Percentiles rank a stretch among this genome's conserved stretches.
These are phyloP conservation scores for Prorops nasuta DNA, from an alignment of 1,140 invertebrate species.

Conservation along the genomic window DNA sequence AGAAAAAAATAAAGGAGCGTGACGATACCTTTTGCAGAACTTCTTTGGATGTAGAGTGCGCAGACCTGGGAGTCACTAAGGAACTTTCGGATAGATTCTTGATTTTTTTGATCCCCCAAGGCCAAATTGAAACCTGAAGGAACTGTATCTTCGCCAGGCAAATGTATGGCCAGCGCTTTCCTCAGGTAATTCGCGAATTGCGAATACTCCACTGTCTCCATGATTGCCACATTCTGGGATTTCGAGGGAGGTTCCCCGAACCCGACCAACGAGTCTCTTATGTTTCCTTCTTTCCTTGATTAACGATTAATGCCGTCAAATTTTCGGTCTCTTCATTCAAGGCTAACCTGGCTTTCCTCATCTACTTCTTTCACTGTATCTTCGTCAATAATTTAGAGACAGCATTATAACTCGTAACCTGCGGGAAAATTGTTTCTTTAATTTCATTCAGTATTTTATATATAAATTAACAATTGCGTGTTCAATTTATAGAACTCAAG, in stretches of 20 bases:
- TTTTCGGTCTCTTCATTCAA: no score
- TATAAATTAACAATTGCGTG: no score
- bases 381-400: no score
- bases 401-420: no score
- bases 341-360: no score
- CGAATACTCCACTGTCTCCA: constrained; percentile 69
- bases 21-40: constrained; percentile 81
- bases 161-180: constrained; percentile 70
- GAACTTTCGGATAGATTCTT: constrained; percentile 87
- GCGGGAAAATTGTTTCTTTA: no score
- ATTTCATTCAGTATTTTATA: no score
- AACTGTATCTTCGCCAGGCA: constrained; percentile 74
- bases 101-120: constrained; percentile 75
- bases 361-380: no score
- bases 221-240: constrained; percentile 66
- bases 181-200: constrained; percentile 75
- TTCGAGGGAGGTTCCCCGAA: constrained; percentile 65
- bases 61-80: constrained; percentile 86
- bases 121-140: constrained; percentile 72
- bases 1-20: neutral
- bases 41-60: constrained; percentile 82
- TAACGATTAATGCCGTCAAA: no score
- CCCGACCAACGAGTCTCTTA: constrained; percentile 71
- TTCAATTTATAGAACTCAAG: no score
- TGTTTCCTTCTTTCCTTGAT: no score